A percentile compares a stretch with the other conserved stretches of the same genome.
Conservation (phyloP, 2,113 vertebrate species). For the Nannospalax galili region DNA sequence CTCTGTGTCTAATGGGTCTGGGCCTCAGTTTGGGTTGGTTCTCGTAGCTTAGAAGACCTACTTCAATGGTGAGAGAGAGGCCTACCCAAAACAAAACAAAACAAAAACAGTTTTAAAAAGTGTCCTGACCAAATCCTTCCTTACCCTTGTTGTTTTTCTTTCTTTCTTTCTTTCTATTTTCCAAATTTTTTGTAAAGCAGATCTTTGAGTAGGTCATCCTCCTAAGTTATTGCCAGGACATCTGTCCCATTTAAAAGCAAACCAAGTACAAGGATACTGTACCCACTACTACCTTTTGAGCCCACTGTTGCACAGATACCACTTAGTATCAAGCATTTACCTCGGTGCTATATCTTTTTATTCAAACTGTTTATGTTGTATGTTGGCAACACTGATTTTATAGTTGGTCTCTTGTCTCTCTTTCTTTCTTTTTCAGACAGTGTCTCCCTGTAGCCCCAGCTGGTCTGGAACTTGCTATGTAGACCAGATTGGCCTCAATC, state of each 20-base stretch:
- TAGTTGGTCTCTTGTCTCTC: not conserved
- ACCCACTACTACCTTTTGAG: conserved; percentile 38
- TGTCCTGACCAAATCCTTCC: conserved; percentile 1
- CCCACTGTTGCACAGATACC: not conserved
- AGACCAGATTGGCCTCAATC: no score
- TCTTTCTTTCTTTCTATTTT: conserved; percentile 45
- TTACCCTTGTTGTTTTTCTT: not conserved
- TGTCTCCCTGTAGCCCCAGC: no score
- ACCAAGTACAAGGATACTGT: not conserved
- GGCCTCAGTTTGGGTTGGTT: conserved; percentile 22
- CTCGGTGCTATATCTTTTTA: conserved; percentile 1
- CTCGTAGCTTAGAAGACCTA: conserved; percentile 40
- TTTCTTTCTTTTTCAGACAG: no score
- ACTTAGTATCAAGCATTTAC: not conserved
- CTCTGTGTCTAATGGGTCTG: conserved; percentile 17
- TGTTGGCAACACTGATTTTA: conserved; percentile 56
- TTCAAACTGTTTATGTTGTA: conserved; percentile 22
- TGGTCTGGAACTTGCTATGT: no score
- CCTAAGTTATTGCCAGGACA: conserved; percentile 11
- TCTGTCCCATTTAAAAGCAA: conserved; percentile 48
- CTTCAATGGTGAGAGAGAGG: not conserved
- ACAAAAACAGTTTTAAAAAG: not conserved
- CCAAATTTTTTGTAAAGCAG: conserved; percentile 35
- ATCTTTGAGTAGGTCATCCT: not conserved
- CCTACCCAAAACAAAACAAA: not conserved